phyloP scores from a whole-genome alignment of 2,113 vertebrate species.

The Aegithalos caudatus region DNA sequence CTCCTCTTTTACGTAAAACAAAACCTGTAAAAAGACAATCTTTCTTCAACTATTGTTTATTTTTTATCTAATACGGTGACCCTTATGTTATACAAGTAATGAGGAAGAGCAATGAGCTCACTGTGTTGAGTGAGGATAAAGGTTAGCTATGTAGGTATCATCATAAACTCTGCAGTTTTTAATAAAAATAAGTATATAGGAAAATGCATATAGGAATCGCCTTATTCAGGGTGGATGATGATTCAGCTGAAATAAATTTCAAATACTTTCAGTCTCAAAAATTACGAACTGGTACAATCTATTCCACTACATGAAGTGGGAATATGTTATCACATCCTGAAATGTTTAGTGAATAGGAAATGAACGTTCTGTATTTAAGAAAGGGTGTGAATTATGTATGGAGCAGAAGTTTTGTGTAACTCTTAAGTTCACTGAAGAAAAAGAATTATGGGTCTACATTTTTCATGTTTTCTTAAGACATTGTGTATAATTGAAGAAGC shows the following conservation, averaged over 20 bases:
- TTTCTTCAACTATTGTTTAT: neutral
- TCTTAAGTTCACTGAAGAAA: neutral
- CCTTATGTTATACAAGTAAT: neutral
- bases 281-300: neutral
- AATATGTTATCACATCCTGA: neutral
- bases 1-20: neutral
- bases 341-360: slow-evolving; percentile 5
- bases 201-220: neutral
- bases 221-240: neutral
- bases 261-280: neutral
- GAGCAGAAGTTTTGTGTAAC: neutral
- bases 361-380: neutral
- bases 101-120: neutral
- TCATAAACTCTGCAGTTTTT: neutral
- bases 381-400: neutral
- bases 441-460: neutral
- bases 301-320: neutral
- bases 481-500: neutral
- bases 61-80: neutral
- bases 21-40: neutral
- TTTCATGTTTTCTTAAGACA: neutral
- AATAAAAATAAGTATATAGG: neutral
- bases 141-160: neutral
- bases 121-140: neutral
- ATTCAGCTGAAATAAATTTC: neutral